Evolutionary conservation across 2,888 invertebrate species (phyloP).

Genomic region (Phalera bucephala): DNA sequence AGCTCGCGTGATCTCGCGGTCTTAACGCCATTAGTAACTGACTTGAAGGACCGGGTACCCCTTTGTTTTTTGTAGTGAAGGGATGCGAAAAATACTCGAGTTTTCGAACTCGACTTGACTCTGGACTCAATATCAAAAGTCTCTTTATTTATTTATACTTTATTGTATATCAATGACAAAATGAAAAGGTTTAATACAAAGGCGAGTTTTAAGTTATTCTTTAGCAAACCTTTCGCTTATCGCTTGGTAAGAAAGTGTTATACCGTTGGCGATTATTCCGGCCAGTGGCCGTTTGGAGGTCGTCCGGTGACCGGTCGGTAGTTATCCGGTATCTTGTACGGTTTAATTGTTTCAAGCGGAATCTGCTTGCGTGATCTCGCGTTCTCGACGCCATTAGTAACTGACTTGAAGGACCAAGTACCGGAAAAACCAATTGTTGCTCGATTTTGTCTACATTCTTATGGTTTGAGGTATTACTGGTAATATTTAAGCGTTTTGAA

Average conservation of each 20-base stretch:
- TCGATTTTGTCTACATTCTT: no score
- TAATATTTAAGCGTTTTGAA: no score
- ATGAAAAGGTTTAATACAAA: no score
- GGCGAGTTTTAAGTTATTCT: no score
- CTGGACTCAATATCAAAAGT: no score
- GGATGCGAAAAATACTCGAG: conserved; percentile 2
- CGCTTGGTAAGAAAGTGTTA: conserved; percentile 67
- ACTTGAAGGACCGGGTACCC: conserved; percentile 48
- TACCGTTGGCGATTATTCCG: conserved; percentile 72
- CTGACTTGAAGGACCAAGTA: conserved; percentile 54
- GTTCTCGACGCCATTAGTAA: conserved; percentile 56
- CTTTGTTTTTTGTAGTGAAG: conserved; percentile 57
- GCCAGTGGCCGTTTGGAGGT: no score
- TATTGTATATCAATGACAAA: no score
- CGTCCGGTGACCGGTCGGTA: conserved; percentile 57
- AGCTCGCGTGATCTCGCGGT: conserved; percentile 32
- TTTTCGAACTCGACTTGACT: no score
- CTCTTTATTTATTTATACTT: no score
- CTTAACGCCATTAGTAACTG: conserved; percentile 64
- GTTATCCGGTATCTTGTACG: conserved; percentile 63
- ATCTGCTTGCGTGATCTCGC: conserved; percentile 37
- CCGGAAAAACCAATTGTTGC: no score
- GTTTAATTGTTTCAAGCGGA: conserved; percentile 61
- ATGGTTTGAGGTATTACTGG: no score
- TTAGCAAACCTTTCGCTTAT: no score